Evolutionary conservation across 2,113 vertebrate species (phyloP), one percentile per base, ranked within the genome.

Genomic region (Rattus rattus): DNA sequence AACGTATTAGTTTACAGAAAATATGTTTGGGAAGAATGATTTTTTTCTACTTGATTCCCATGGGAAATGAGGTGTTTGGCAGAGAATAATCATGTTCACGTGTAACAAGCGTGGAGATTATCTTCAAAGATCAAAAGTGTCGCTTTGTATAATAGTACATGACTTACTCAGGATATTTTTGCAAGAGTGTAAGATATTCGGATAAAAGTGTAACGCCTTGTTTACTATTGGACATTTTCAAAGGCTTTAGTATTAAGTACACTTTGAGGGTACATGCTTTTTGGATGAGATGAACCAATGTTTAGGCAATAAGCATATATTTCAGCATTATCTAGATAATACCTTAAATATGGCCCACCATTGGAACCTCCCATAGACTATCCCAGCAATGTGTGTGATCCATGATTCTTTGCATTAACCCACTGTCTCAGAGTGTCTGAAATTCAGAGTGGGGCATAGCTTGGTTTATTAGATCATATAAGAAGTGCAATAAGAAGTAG

Each of bases 21-120:
- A 70, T 33, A 73, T 86, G 28, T 92, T 88, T 94, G 52, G 43
- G 49, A 96, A 88, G 72, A 93, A 13, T 61, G 61, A 92, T 83
- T 94, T 24, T 26, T 84, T 96, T 96, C 94, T 88, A 11, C 73
- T 83, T 90, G 52, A 85, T 89, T 88, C 80, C 67, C 63, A 77
- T 92, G 92, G 47, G 92, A 94, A 97, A 94, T 76, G 17, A 79
- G 16, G 10, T 43, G 52, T 95, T 96, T 95, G 49, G 20, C 47
- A 85, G 24, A 92, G 36, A 16, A 56, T 70, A 90, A 72, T 93
- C 24, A 81, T 76, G 76, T 95, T 24, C 36, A 26, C 54, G 20
- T 76, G 49, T 91, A 96, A 91, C 47, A 49, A 22, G 54, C 70
- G 26, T 84, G 87, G 47, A 96, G 87, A 80, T 88, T 96, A 73